phyloP scores from a whole-genome alignment of 2,888 invertebrate genomes.

The Tromatobia lineatoria region DNA sequence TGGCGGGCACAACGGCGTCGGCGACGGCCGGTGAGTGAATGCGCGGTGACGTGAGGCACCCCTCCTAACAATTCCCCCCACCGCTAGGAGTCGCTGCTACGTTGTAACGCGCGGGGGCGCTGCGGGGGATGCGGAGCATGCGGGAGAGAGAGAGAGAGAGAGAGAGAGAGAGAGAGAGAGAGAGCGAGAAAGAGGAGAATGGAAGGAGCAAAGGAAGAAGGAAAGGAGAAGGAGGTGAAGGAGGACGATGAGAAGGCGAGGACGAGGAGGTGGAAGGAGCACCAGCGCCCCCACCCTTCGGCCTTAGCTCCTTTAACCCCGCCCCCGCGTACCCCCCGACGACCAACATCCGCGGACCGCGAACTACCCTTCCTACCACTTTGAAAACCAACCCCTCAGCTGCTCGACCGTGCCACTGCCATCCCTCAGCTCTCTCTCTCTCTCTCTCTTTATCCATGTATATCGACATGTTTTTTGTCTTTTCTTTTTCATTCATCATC shows the following conservation, averaged over 20 bases:
- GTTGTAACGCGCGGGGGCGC: constrained; percentile 29
- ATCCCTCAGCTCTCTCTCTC: constrained; percentile 33
- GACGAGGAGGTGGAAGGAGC: constrained; percentile 56
- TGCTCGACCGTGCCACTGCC: constrained; percentile 64
- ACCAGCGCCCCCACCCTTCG: constrained; percentile 63
- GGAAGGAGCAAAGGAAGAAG: constrained; percentile 2
- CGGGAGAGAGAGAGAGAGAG: constrained; percentile 9
- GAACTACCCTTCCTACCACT: constrained; percentile 76
- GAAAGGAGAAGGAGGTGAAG: constrained; percentile 9
- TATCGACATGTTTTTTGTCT: background rate
- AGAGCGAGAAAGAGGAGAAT: constrained; percentile 16
- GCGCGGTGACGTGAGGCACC: constrained; percentile 83
- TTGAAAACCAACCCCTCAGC: constrained; percentile 71
- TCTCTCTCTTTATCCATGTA: constrained; percentile 15
- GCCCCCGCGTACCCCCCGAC: constrained; percentile 66
- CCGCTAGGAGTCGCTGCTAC: constrained; percentile 46
- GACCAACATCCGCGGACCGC: constrained; percentile 78
- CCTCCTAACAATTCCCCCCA: constrained; percentile 81
- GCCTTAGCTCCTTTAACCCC: constrained; percentile 72
- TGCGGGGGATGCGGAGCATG: constrained; percentile 27
- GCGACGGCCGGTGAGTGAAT: constrained; percentile 85
- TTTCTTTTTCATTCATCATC: background rate
- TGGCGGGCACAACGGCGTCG: constrained; percentile 81
- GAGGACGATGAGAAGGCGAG: constrained; percentile 43
- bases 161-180: background rate